Evolutionary conservation across 2,888 invertebrate genomes (phyloP).

Genomic region (Epinotia nisella): DNA sequence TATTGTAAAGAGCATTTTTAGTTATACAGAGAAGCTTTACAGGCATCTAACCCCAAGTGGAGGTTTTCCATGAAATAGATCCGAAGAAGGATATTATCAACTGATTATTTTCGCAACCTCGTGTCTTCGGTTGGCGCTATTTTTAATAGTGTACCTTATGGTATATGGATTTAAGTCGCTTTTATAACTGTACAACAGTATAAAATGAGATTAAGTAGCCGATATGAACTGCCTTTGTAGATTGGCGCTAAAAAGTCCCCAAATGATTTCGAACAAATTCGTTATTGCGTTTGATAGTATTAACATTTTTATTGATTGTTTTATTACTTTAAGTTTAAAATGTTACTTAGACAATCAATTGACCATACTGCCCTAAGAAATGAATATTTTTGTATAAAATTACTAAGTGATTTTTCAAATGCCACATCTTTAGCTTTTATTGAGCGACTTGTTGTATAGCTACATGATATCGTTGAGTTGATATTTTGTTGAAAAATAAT

Average conservation of each 20-base stretch:
- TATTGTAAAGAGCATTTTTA: neutral
- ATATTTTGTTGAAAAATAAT: constrained; percentile 52
- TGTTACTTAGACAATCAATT: constrained; percentile 59
- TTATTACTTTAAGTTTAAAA: constrained; percentile 15
- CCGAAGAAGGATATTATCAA: neutral
- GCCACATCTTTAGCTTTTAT: constrained; percentile 77
- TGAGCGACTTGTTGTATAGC: constrained; percentile 65
- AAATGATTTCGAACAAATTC: constrained; percentile 23
- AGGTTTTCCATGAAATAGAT: neutral
- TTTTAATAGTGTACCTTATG: neutral
- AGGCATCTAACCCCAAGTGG: neutral
- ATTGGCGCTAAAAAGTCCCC: constrained; percentile 9
- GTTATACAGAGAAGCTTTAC: neutral
- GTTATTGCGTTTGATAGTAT: neutral
- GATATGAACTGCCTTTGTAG: neutral
- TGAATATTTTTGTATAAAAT: constrained; percentile 57
- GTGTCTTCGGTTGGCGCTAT: neutral
- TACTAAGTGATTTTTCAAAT: constrained; percentile 67
- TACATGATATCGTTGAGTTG: constrained; percentile 52
- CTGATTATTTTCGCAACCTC: neutral
- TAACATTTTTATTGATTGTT: constrained; percentile 9
- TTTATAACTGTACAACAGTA: neutral
- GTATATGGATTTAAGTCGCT: neutral
- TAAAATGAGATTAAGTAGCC: constrained; percentile 14
- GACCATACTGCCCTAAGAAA: constrained; percentile 58